phyloP scores from a whole-genome alignment of 92 coral and sea anemone genomes.

The Phenganax stokvisi region DNA sequence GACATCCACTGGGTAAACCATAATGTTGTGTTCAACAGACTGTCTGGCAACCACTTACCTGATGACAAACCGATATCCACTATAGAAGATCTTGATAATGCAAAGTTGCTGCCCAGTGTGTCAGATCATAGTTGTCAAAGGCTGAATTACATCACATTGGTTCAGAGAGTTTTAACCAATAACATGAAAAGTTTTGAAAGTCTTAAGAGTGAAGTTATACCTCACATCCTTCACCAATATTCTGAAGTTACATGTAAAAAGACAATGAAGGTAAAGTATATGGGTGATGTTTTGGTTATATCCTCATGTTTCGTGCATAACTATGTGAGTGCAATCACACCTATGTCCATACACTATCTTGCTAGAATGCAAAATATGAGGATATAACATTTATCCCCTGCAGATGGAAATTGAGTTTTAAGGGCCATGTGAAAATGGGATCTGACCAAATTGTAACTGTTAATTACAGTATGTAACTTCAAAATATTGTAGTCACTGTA shows the following conservation, averaged over 20 bases:
- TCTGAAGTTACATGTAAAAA: conserved; percentile 23
- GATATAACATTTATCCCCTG: no score
- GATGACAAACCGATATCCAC: conserved; percentile 38
- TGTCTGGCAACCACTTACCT: conserved; percentile 46
- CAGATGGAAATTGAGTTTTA: no score
- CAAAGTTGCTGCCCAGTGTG: conserved; percentile 20
- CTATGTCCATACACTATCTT: no score
- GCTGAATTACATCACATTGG: conserved; percentile 22
- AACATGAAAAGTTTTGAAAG: conserved; percentile 27
- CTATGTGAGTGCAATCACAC: no score
- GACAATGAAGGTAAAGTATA: conserved; percentile 26
- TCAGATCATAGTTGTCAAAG: conserved; percentile 43
- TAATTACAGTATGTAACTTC: no score
- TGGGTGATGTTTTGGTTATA: no score
- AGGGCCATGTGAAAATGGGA: no score
- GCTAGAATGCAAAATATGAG: no score
- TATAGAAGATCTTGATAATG: conserved; percentile 35
- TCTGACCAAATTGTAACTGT: no score
- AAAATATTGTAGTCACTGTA: no score
- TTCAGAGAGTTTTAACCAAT: conserved; percentile 30
- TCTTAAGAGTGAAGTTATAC: conserved; percentile 20
- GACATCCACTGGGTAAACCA: neutral
- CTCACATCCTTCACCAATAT: conserved; percentile 38
- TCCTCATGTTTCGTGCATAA: no score
- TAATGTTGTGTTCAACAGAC: conserved; percentile 30